Percentiles rank a stretch among this genome's conserved stretches.
Conservation (phyloP, 2,888 invertebrate species). For the Conchocele bisecta region DNA sequence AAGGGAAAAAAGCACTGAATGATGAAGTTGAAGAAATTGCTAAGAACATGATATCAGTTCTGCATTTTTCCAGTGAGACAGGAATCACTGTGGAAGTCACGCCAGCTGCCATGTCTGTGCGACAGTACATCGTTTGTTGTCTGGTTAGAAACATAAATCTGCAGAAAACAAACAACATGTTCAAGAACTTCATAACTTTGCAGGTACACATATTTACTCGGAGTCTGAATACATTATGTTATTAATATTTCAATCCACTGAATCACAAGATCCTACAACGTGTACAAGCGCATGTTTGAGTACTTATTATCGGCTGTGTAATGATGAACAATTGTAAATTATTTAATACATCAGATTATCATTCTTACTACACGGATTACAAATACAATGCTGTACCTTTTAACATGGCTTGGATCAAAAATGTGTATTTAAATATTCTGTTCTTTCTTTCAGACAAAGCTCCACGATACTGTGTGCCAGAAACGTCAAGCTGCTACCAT, state of each 20-base stretch:
- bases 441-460: conserved; percentile 86
- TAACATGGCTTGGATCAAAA: too few species aligned
- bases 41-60: conserved; percentile 80
- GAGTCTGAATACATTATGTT: not conserved
- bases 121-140: conserved; percentile 90
- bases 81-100: conserved; percentile 71
- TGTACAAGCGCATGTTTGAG: too few species aligned
- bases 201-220: conserved; percentile 82
- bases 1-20: conserved; percentile 57
- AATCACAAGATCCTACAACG: too few species aligned
- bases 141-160: conserved; percentile 87
- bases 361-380: too few species aligned
- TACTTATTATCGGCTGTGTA: too few species aligned
- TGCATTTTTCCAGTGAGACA: conserved; percentile 80
- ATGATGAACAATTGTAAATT: too few species aligned
- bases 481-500: conserved; percentile 91
- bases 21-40: conserved; percentile 80
- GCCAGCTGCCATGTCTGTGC: conserved; percentile 85
- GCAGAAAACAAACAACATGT: conserved; percentile 84
- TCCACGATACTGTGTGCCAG: conserved; percentile 87
- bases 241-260: too few species aligned
- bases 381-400: too few species aligned
- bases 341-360: too few species aligned
- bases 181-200: conserved; percentile 90
- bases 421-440: too few species aligned